Evolutionary conservation across 2,113 vertebrate genomes (phyloP).

Genomic region (Empidonax traillii): DNA sequence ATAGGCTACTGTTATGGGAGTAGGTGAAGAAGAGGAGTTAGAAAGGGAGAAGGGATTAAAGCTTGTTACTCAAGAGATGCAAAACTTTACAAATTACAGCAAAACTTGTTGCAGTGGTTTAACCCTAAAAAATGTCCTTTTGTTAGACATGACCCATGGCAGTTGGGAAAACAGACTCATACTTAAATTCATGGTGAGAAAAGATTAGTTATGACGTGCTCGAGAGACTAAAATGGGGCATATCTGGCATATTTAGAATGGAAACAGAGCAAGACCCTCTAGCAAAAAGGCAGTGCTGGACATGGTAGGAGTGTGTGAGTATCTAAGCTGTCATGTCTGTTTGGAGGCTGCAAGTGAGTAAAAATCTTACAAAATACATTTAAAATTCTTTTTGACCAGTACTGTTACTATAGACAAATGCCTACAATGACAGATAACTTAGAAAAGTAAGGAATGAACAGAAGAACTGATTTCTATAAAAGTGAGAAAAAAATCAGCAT

Average conservation of each 20-base stretch:
- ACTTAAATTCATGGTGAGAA: neutral
- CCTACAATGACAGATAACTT: neutral
- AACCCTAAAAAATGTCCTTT: neutral
- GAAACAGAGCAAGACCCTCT: neutral
- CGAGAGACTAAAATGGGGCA: neutral
- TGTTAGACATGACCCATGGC: neutral
- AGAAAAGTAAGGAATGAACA: neutral
- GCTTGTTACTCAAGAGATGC: neutral
- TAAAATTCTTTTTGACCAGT: neutral
- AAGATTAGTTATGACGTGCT: neutral
- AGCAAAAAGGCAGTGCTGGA: neutral
- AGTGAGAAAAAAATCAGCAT: neutral
- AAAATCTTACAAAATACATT: neutral
- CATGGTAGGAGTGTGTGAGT: fast-evolving
- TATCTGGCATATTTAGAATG: neutral
- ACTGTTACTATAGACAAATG: neutral
- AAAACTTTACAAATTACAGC: neutral
- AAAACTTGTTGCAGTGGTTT: neutral
- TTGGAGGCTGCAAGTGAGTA: neutral
- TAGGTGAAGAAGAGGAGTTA: neutral
- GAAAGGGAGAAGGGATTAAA: neutral
- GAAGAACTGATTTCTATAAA: neutral
- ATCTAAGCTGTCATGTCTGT: neutral
- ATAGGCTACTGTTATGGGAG: neutral
- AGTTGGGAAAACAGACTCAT: neutral